These are phyloP conservation scores for Myoxocephalus aenaeus DNA, from an alignment of 2,797 vertebrate species.

Conservation along the genomic window DNA sequence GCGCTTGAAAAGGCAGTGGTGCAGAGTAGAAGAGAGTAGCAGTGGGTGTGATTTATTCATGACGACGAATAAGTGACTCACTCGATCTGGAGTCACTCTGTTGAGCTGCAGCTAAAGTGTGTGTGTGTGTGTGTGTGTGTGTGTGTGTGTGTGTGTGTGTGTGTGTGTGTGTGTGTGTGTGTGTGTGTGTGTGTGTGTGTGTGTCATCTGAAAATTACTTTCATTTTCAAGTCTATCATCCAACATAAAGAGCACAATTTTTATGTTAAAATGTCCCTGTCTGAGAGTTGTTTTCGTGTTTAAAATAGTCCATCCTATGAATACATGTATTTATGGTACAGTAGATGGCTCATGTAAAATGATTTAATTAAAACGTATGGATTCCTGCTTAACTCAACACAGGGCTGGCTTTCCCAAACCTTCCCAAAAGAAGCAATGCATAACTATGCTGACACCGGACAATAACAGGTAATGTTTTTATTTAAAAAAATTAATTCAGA, in stretches of 20 bases:
- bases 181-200: conserved; percentile 21
- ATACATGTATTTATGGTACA: conserved; percentile 1
- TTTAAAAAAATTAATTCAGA: neutral
- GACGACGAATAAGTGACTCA: conserved; percentile 70
- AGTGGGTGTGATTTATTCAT: conserved; percentile 78
- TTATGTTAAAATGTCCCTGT: neutral
- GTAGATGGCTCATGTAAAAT: conserved; percentile 1
- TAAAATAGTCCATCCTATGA: conserved; percentile 2
- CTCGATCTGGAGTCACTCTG: conserved; percentile 60
- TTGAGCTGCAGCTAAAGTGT: conserved; percentile 42
- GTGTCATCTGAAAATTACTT: conserved; percentile 35
- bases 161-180: neutral
- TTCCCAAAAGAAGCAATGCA: neutral
- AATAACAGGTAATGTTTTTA: neutral
- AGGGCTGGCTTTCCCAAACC: neutral
- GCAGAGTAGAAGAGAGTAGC: conserved; percentile 56
- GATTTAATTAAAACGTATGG: neutral
- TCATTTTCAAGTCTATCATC: conserved; percentile 25
- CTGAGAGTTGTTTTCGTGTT: conserved; percentile 5
- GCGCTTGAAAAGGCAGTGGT: conserved; percentile 43
- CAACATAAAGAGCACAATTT: conserved; percentile 27
- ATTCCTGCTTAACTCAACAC: neutral
- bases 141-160: conserved; percentile 25
- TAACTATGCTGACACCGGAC: neutral
- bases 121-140: conserved; percentile 27